A percentile compares a stretch with the other conserved stretches of the same genome.
These are phyloP conservation scores for Heteromormyrus szaboi DNA, from an alignment of 2,797 vertebrate species.

Conservation along the genomic window DNA sequence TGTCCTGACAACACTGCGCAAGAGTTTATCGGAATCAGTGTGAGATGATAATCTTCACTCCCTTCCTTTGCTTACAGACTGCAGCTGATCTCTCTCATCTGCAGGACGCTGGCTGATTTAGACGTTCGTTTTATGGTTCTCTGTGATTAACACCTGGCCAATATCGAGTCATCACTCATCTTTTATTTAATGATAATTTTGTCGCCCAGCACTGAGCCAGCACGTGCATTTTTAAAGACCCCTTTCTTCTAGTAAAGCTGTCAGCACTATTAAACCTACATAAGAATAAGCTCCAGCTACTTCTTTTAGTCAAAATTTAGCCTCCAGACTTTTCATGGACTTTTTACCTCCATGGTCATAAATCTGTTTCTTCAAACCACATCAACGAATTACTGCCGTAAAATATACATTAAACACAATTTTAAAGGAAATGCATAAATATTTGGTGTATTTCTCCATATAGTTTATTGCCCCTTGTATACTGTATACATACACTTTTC, in stretches of 20 bases:
- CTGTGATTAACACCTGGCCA: conserved; percentile 42
- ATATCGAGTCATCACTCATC: conserved; percentile 46
- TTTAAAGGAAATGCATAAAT: not conserved
- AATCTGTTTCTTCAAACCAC: conserved; percentile 5
- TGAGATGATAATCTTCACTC: not conserved
- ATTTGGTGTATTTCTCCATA: not conserved
- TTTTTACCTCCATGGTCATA: not conserved
- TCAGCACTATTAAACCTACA: conserved; percentile 52
- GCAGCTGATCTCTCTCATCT: not conserved
- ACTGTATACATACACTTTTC: not conserved
- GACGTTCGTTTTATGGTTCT: conserved; percentile 39
- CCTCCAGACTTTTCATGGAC: conserved; percentile 31
- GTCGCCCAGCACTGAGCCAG: conserved; percentile 35
- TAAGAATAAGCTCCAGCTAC: conserved; percentile 39
- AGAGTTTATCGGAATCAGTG: not conserved
- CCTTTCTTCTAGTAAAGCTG: conserved; percentile 53
- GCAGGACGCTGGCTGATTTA: conserved; percentile 30
- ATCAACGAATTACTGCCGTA: not conserved
- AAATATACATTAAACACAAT: not conserved
- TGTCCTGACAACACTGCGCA: conserved; percentile 37
- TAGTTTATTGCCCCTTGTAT: not conserved
- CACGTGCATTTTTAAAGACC: conserved; percentile 46
- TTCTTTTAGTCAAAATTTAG: conserved; percentile 43
- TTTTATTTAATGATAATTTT: conserved; percentile 50
- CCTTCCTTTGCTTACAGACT: not conserved